Evolutionary conservation across 2,113 vertebrate species (phyloP), one percentile per base, ranked within the genome.

Genomic region (Thermophis baileyi): DNA sequence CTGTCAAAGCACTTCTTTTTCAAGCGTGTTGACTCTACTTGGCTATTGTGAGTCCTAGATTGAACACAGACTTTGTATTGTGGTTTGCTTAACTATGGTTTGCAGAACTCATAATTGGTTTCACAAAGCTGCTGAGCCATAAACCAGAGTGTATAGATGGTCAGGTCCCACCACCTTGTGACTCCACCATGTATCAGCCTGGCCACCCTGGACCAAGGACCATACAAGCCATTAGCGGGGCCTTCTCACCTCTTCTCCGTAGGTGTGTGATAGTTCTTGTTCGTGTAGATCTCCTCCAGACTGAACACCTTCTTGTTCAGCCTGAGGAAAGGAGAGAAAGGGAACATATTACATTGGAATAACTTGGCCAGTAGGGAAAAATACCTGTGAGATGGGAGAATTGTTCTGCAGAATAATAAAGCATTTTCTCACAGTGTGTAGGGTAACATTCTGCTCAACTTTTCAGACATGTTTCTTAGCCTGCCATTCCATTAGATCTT

Each of bases 261-360:
- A 22, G 98, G 98, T 85, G 98, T 98, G 74, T 96, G 98, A 96
- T 98, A 99, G 95, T 99, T 99, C 96, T 99, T 98, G 93, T 99
- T 99, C 60, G 98, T 99, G 94, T 99, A 99, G 96, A 99, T 99
- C 97, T 99, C 98, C 94, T 99, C 98, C 96, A 99, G 95, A 91
- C 98, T 99, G 91, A 99, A 99, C 95, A 98, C 98, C 92, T 99
- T 98, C 97, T 99, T 99, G 93, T 99, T 98, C 94, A 98, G 95
- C 96, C 98, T 99, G 95, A n/a, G 12, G 89, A 92, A 92, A 94
- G 27, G 87, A 88, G 81, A 94, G 46, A 49, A 22, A 5, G 6
- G 27, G 10, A 16, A 27, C 6, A 89, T 14, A 69, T 63, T 49
- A 69, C 9, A 3, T 24, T 16, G 63, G 12, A 6, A 53, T 69